phyloP scores from a whole-genome alignment of 2,113 vertebrate species.

The Dipodomys stephensi region DNA sequence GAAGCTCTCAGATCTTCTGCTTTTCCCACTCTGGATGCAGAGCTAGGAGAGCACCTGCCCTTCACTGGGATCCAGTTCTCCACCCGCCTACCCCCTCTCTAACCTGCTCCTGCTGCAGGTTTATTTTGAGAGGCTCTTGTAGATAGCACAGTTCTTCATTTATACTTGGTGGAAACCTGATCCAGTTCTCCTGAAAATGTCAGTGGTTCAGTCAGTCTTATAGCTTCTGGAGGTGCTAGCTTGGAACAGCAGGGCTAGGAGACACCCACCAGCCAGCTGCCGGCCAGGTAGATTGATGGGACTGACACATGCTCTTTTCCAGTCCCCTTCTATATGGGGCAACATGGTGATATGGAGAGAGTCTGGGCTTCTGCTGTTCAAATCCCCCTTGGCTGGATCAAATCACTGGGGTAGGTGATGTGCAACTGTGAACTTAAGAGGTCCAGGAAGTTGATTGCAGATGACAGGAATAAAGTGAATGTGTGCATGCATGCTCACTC shows the following conservation, averaged over 20 bases:
- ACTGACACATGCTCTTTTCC: not conserved
- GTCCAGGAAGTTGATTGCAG: not conserved
- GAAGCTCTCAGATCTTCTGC: not conserved
- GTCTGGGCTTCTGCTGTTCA: not conserved
- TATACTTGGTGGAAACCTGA: not conserved
- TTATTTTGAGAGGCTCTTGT: slow-evolving; percentile 64
- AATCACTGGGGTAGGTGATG: not conserved
- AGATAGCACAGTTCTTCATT: slow-evolving; percentile 27
- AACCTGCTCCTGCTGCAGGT: not conserved
- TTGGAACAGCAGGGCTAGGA: not conserved
- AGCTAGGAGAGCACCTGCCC: not conserved
- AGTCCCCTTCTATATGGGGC: not conserved
- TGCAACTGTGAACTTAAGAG: not conserved
- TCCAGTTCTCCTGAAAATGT: not conserved
- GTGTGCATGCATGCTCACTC: too few relatives aligned
- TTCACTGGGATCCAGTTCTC: slow-evolving; percentile 39
- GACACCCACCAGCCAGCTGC: not conserved
- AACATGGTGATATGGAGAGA: not conserved
- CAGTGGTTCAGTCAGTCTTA: not conserved
- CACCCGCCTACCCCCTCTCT: not conserved
- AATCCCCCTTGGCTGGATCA: not conserved
- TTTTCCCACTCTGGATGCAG: not conserved
- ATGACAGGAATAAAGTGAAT: not conserved
- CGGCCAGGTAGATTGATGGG: not conserved
- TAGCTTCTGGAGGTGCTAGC: not conserved